Base-by-base conservation (phyloP, 2,113 vertebrate genomes). In the Pelmatolapia mariae region DNA sequence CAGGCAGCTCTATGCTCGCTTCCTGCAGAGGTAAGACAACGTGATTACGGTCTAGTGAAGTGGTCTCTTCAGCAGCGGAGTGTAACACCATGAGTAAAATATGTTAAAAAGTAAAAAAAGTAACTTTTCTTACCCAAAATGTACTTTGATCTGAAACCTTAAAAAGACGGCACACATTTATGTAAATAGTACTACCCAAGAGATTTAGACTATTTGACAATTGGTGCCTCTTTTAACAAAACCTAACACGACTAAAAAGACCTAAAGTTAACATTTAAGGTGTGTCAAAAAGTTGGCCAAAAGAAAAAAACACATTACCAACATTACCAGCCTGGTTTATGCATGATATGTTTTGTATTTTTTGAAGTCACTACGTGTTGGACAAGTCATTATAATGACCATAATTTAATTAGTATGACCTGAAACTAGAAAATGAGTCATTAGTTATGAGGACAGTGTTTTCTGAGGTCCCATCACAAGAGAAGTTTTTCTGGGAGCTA, bases 1-100 rank as follows among this genome's bases (percentile, higher is more conserved):
- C 95, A 95, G 98, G 80, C 98, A 98, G 92, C 97, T 95, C 3
- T 99, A 99, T 36, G 61, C 95, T 5, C 97, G 97, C 56, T 98
- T 99, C 94, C 93, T 99, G 80, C 97, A 97, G 94, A 96, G 98
- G 98, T 99, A 91, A 95, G 95, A 79, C 7, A 13, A 54, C 13
- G 8, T 3, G 9, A 10, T 76, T n/a, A 19, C 7, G 1, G 12
- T 3, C 43, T 22, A 31, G 13, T 16, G 1, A 53, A 12, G 73
- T 63, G 6, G 31, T 7, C 26, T 78, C 43, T 78, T 50, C 7
- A 31, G 2, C 7, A 78, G 10, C 16, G 1, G 24, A 50, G 26
- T 50, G 10, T 78, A 31, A 78, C 24, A 50, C 71, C 26, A 50
- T n/a, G 26, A 1, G 45, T 78, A 78, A 50, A 50, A 76, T 47